Conservation (phyloP, 2,113 vertebrate genomes). For the Tricholaema leucomelas region DNA sequence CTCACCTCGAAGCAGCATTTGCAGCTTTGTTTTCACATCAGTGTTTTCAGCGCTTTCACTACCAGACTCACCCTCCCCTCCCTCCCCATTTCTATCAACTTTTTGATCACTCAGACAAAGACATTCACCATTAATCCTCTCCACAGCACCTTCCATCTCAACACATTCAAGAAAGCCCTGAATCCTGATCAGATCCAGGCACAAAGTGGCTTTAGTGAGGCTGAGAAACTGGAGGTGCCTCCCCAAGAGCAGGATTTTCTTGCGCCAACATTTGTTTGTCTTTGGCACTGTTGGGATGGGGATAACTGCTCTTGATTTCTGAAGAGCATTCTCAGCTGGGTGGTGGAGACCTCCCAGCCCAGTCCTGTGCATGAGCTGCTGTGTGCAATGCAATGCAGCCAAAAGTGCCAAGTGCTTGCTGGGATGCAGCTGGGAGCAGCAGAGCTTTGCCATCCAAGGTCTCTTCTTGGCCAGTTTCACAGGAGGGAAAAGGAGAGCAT, state of each 20-base stretch:
- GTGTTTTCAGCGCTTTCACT: not conserved
- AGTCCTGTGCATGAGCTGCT: accelerated
- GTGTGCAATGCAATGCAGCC: not conserved
- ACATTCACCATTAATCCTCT: not conserved
- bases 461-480: not conserved
- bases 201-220: accelerated
- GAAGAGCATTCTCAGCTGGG: not conserved
- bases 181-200: not conserved
- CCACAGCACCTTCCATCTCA: not conserved
- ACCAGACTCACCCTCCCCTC: no score
- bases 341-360: not conserved
- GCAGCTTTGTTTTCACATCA: not conserved
- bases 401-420: not conserved
- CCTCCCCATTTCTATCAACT: no score
- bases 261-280: not conserved
- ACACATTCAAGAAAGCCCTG: not conserved
- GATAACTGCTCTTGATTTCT: no score
- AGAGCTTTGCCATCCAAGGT: not conserved
- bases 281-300: not conserved
- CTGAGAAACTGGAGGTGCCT: not conserved
- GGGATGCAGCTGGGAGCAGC: not conserved
- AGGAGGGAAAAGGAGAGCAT: not conserved
- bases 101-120: not conserved
- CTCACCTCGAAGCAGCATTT: not conserved
- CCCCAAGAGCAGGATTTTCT: accelerated